Evolutionary conservation across 2,797 vertebrate species (phyloP), one percentile per base, ranked within the genome.

Genomic region (Erethizon dorsatum): DNA sequence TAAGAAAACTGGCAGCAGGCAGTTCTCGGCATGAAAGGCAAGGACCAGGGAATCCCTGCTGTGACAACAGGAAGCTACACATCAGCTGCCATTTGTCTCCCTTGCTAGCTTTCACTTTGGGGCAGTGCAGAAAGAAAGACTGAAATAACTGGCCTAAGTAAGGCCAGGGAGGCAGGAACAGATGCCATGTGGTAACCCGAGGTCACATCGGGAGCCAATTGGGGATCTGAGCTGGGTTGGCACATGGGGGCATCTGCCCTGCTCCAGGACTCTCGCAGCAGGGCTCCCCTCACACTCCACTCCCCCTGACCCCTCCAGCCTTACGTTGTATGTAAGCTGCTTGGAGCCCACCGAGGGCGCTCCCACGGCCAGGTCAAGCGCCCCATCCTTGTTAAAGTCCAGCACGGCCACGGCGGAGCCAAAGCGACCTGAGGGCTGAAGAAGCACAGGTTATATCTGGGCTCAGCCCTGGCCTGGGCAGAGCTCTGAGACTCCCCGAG

Each of bases 361-460:
- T 26, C 99, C 99, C 88, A 98, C 86, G 2, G 98, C 99, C 92
- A 99, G 92, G 97, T 99, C 99, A 63, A 95, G 97, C 17, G 97
- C 14, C 1, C 99, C 98, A 3, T 99, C 99, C 59, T 94, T 56
- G 96, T 99, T 99, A 61, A 99, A 99, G 88, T 99, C 99, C 96
- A 99, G 83, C 73, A 98, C 97, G 14, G 98, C 98, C 97, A 99
- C 26, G 15, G 99, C 98, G 6, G 99, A 99, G 90, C 99, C 99
- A 93, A 99, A 99, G 61, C 99, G 98, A 95, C 99, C 99, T 97
- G 99, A 98, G 85, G 98, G 98, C 99, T 99, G 47, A 88, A 96
- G 89, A 84, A 93, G 61, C 41, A 93, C 4, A 26, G 0, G 94
- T 95, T 45, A 83, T 52, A 94, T 47, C 65, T 15, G 31, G 13